These are phyloP conservation scores for Excalfactoria chinensis DNA, from an alignment of 2,113 vertebrate species.

Conservation along the genomic window DNA sequence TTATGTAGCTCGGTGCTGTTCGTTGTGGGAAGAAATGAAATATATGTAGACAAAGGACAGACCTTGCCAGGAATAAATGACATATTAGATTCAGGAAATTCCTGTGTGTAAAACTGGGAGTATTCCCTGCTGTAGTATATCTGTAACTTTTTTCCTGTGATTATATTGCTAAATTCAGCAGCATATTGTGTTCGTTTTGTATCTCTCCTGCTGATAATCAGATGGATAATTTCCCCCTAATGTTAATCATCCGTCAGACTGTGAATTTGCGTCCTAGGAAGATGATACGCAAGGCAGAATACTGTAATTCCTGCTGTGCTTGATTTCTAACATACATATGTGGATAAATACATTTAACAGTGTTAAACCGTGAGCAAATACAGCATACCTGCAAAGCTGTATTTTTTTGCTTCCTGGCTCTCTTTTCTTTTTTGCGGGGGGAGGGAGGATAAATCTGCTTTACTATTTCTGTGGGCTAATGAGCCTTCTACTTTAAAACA, in stretches of 20 bases:
- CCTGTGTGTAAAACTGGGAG: constrained; percentile 68
- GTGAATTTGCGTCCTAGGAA: not conserved
- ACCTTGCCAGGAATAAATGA: constrained; percentile 74
- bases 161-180: constrained; percentile 56
- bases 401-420: not conserved
- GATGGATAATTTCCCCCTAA: constrained; percentile 4
- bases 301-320: not conserved
- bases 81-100: constrained; percentile 71
- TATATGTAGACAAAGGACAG: constrained; percentile 62
- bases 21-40: constrained; percentile 62
- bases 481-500: not conserved
- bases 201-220: constrained; percentile 38
- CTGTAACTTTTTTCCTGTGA: constrained; percentile 48
- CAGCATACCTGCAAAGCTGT: not conserved
- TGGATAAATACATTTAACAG: not conserved
- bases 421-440: not conserved
- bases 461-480: not conserved
- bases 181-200: constrained; percentile 21
- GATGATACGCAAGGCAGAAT: not conserved
- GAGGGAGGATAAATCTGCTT: not conserved
- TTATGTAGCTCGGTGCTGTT: constrained; percentile 33
- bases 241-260: not conserved
- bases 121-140: constrained; percentile 61
- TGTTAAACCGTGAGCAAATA: not conserved
- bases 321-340: not conserved